phyloP scores from a whole-genome alignment of 1,140 invertebrate genomes.

The Nixonia krombeini region DNA sequence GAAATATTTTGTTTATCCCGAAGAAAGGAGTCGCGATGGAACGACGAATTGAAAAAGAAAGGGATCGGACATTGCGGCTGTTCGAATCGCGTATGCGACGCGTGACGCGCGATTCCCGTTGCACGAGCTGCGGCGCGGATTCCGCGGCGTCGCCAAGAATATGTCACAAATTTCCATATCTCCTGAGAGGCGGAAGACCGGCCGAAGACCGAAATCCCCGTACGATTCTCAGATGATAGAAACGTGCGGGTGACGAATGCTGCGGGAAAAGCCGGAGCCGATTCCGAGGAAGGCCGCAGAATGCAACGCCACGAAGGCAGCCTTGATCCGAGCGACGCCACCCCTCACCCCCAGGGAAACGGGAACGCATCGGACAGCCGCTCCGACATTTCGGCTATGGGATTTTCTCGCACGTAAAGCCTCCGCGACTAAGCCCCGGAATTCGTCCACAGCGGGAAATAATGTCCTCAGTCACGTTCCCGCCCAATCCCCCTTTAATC shows the following conservation, averaged over 20 bases:
- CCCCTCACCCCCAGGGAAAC: too few species aligned
- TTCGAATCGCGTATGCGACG: too few species aligned
- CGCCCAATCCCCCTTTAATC: conserved; percentile 6
- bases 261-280: too few species aligned
- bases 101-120: too few species aligned
- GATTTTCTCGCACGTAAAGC: conserved; percentile 14
- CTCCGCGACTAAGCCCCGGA: conserved; percentile 7
- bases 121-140: conserved; percentile 16
- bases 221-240: conserved; percentile 20
- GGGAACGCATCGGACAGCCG: conserved; percentile 12
- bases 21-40: too few species aligned
- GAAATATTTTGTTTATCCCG: too few species aligned
- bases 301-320: conserved; percentile 8
- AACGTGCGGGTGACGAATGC: conserved; percentile 22
- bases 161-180: conserved; percentile 44
- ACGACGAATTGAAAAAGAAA: too few species aligned
- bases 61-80: too few species aligned
- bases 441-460: conserved; percentile 22
- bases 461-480: conserved; percentile 10
- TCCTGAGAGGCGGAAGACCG: conserved; percentile 12
- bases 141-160: conserved; percentile 27
- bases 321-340: conserved; percentile 31
- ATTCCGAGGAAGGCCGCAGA: conserved; percentile 29
- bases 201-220: conserved; percentile 19
- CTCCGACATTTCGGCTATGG: conserved; percentile 2